Evolutionary conservation across 2,888 invertebrate genomes (phyloP).

Genomic region (Agelastica alni): DNA sequence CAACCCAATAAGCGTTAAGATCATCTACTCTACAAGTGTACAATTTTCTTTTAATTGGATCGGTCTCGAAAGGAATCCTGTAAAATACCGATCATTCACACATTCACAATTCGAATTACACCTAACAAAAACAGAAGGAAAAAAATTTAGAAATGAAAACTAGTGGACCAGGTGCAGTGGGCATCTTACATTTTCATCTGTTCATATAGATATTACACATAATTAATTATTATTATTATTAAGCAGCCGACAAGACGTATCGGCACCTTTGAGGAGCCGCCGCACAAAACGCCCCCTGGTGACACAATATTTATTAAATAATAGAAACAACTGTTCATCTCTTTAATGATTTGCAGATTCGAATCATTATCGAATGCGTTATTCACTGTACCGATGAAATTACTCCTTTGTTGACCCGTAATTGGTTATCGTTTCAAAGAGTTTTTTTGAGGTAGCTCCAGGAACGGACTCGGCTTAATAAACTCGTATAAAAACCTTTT

Average conservation of each 20-base stretch:
- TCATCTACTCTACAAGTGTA: no score
- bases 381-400: constrained; percentile 39
- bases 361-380: constrained; percentile 40
- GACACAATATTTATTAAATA: constrained; percentile 51
- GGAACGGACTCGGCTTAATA: background rate
- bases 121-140: constrained; percentile 1
- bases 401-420: constrained; percentile 45
- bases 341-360: constrained; percentile 45
- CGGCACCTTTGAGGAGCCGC: constrained; percentile 37
- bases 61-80: constrained; percentile 19
- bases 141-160: constrained; percentile 2
- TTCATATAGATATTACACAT: constrained; percentile 29
- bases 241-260: constrained; percentile 29
- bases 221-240: constrained; percentile 38
- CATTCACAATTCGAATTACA: constrained; percentile 4
- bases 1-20: no score
- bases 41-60: constrained; percentile 14
- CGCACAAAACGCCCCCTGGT: constrained; percentile 44
- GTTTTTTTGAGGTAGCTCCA: constrained; percentile 5
- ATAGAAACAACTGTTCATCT: constrained; percentile 50
- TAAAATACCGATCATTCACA: background rate
- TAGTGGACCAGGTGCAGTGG: constrained; percentile 7
- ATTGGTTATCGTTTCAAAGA: constrained; percentile 41
- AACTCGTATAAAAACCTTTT: no score
- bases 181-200: no score